phyloP scores from a whole-genome alignment of 2,113 vertebrate genomes.

The Collichthys lucidus region DNA sequence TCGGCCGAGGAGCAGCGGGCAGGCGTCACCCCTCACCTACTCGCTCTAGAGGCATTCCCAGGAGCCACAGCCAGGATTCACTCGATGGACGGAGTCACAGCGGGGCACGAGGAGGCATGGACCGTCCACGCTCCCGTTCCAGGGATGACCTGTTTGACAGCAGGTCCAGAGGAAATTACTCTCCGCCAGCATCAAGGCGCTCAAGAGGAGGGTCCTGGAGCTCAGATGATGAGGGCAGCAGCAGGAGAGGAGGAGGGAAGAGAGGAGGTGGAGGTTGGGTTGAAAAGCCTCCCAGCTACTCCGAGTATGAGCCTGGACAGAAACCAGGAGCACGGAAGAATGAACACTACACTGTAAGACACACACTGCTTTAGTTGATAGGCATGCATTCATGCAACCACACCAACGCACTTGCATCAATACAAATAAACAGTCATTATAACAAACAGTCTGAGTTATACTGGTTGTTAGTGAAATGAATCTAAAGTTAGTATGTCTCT shows the following conservation, averaged over 20 bases:
- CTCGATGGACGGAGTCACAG: constrained; percentile 75
- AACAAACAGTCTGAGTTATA: not conserved
- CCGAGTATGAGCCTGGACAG: constrained; percentile 82
- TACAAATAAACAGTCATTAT: constrained; percentile 2
- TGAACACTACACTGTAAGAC: constrained; percentile 79
- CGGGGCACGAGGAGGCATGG: constrained; percentile 36
- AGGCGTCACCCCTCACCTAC: constrained; percentile 71
- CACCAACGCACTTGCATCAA: constrained; percentile 7
- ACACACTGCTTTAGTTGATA: constrained; percentile 60
- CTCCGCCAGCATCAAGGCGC: constrained; percentile 72
- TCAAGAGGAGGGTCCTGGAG: constrained; percentile 85
- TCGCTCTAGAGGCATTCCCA: constrained; percentile 75
- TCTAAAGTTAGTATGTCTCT: constrained; percentile 79
- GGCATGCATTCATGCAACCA: not conserved
- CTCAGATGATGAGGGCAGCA: constrained; percentile 87
- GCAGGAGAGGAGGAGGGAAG: constrained; percentile 59
- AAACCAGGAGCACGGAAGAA: constrained; percentile 76
- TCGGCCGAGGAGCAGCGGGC: constrained; percentile 34
- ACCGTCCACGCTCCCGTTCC: constrained; percentile 77
- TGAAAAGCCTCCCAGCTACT: constrained; percentile 91
- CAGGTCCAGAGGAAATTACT: constrained; percentile 83
- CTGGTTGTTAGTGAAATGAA: constrained; percentile 28
- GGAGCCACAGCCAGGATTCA: constrained; percentile 86
- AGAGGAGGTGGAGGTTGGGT: constrained; percentile 83
- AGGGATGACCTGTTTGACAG: constrained; percentile 79